Evolutionary conservation across 2,797 vertebrate species (phyloP).

Genomic region (Oophaga sylvatica): DNA sequence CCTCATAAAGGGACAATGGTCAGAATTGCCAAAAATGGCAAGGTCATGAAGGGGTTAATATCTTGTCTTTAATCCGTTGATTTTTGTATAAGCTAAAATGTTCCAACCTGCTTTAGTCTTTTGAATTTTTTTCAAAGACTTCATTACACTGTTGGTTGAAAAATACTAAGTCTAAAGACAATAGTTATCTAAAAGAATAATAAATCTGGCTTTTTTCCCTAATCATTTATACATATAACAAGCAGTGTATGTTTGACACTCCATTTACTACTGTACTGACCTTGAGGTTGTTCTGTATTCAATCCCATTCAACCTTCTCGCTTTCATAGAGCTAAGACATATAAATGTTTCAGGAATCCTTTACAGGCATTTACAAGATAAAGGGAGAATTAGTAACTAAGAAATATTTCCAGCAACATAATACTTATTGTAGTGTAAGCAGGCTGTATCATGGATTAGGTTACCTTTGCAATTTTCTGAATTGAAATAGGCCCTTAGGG

Average conservation of each 20-base stretch:
- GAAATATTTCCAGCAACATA: slow-evolving; percentile 58
- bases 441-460: slow-evolving; percentile 49
- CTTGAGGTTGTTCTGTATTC: slow-evolving; percentile 32
- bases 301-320: slow-evolving; percentile 24
- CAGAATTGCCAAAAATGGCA: no score
- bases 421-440: slow-evolving; percentile 54
- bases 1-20: no score
- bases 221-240: slow-evolving; percentile 41
- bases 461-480: slow-evolving; percentile 56
- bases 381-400: slow-evolving; percentile 38
- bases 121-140: not conserved
- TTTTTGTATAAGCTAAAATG: not conserved
- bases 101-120: not conserved
- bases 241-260: slow-evolving; percentile 34
- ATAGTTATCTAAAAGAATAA: not conserved
- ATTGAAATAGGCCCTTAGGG: slow-evolving; percentile 47
- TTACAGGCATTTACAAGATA: slow-evolving; percentile 53
- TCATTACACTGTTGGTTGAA: not conserved
- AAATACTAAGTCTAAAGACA: not conserved
- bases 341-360: slow-evolving; percentile 58
- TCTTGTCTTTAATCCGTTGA: not conserved
- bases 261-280: slow-evolving; percentile 50
- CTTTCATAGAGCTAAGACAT: slow-evolving; percentile 44
- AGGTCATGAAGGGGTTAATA: no score
- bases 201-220: not conserved